Evolutionary conservation across 2,797 vertebrate species (phyloP).

Genomic region (Sebastes itinus): DNA sequence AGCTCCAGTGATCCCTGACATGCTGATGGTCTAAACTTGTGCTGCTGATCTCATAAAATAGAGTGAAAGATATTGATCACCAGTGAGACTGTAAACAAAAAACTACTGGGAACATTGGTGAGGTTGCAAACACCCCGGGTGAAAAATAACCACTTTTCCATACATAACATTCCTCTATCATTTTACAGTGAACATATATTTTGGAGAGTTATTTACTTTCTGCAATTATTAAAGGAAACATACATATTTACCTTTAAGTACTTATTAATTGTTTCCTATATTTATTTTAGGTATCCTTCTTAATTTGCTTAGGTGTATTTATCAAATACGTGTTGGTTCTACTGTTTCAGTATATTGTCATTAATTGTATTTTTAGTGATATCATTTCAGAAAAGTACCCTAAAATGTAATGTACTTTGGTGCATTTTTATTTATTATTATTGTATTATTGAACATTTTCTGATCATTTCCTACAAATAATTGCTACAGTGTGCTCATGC

Average conservation of each 20-base stretch:
- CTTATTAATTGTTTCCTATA: background rate
- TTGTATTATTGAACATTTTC: background rate
- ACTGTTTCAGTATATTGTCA: background rate
- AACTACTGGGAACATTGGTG: background rate
- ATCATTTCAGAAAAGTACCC: background rate
- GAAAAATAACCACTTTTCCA: background rate
- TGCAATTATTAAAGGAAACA: background rate
- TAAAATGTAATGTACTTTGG: no score
- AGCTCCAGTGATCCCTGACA: background rate
- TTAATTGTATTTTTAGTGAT: background rate
- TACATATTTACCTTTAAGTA: background rate
- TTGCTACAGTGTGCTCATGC: background rate
- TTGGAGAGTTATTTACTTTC: background rate
- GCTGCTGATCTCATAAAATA: background rate
- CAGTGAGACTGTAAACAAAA: background rate
- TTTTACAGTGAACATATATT: background rate
- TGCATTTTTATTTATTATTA: background rate
- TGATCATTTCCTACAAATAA: background rate
- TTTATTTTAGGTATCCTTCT: background rate
- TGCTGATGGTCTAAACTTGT: background rate
- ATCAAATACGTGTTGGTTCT: background rate
- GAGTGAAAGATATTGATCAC: background rate
- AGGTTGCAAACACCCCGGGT: background rate
- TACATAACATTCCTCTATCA: background rate
- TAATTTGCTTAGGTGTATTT: background rate